Conservation (phyloP, 1,140 invertebrate species). For the Ptiloglossa arizonensis region DNA sequence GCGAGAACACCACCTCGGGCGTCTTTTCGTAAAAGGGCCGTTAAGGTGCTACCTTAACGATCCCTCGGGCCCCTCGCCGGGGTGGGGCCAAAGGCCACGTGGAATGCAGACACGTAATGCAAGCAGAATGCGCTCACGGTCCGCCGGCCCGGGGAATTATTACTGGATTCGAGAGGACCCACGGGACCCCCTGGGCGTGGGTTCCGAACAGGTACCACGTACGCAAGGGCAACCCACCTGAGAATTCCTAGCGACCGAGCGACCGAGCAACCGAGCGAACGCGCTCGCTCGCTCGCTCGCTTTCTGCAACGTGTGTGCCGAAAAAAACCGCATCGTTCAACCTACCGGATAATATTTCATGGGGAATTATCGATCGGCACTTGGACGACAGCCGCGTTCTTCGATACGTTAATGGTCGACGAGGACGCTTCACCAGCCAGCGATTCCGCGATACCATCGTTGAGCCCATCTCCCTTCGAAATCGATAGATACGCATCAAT, state of each 20-base stretch:
- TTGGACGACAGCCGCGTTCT: too few relatives aligned
- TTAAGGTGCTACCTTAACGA: constrained; percentile 71
- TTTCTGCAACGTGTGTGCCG: not conserved
- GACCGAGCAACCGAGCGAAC: too few relatives aligned
- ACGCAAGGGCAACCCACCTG: not conserved
- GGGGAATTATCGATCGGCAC: too few relatives aligned
- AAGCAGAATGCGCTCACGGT: constrained; percentile 72
- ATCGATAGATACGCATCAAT: too few relatives aligned
- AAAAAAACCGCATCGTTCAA: not conserved
- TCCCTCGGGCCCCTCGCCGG: constrained; percentile 55
- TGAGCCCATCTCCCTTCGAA: too few relatives aligned
- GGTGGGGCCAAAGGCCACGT: constrained; percentile 72
- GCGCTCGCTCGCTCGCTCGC: not conserved
- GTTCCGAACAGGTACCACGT: constrained; percentile 49
- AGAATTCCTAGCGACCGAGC: not conserved
- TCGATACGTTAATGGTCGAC: too few relatives aligned
- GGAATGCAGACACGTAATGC: constrained; percentile 80
- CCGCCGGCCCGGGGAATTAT: constrained; percentile 73
- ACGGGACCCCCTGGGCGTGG: constrained; percentile 74
- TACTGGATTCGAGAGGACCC: constrained; percentile 68
- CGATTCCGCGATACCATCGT: too few relatives aligned
- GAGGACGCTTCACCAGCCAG: too few relatives aligned
- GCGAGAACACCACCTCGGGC: constrained; percentile 61
- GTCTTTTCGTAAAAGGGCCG: constrained; percentile 69
- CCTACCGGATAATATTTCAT: not conserved